Percentiles rank a stretch among this genome's conserved stretches.
Evolutionary conservation across 2,797 vertebrate genomes (phyloP).

Genomic region (Columba guinea): DNA sequence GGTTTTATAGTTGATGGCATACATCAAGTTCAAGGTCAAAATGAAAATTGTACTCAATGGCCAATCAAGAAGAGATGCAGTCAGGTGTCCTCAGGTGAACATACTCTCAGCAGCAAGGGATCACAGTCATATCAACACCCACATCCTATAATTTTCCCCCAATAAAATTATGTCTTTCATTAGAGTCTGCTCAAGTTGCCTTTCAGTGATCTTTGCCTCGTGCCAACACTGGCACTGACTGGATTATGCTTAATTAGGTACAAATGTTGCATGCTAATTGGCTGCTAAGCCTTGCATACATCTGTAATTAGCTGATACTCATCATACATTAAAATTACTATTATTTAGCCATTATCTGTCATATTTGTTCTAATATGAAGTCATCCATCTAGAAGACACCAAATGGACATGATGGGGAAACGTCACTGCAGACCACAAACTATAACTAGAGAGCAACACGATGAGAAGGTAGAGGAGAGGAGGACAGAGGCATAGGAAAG

Average conservation of each 20-base stretch:
- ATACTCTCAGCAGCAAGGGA: background rate
- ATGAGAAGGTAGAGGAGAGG: background rate
- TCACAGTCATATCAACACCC: background rate
- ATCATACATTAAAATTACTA: background rate
- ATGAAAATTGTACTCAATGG: background rate
- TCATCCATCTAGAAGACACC: background rate
- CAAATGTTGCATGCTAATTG: background rate
- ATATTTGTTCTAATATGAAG: background rate
- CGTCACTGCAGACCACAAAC: background rate
- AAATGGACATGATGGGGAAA: background rate
- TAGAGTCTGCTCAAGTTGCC: background rate
- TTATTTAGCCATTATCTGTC: background rate
- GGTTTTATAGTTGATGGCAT: background rate
- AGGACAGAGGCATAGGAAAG: background rate
- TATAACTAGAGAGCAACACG: fast-evolving
- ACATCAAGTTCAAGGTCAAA: background rate
- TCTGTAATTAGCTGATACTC: background rate
- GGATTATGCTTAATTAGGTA: background rate
- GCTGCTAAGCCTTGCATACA: background rate
- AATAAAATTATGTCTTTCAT: background rate
- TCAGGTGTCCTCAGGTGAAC: fast-evolving
- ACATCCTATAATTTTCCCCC: fast-evolving
- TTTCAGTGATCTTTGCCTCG: background rate
- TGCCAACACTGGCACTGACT: background rate
- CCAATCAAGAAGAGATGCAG: background rate